Conservation (phyloP, 92 coral and sea anemone species). For the Palythoa grandiflora region DNA sequence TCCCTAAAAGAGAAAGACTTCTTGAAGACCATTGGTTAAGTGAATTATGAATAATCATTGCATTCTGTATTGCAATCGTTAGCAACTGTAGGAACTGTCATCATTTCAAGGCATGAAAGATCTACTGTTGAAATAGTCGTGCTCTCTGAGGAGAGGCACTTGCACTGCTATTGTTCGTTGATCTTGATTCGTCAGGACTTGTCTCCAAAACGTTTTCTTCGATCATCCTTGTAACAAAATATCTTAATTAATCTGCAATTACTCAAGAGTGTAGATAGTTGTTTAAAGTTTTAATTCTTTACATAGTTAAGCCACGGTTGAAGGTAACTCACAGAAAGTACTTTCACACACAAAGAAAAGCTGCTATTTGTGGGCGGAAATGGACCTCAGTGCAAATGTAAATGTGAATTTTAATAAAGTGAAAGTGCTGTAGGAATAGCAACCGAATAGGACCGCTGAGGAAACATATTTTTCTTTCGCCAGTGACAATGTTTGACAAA, state of each 20-base stretch:
- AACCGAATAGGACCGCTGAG: not conserved
- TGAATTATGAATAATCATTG: too few species aligned
- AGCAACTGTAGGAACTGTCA: too few species aligned
- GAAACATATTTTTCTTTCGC: not conserved
- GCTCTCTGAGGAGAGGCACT: not conserved
- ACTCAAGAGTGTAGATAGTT: not conserved
- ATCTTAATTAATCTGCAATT: not conserved
- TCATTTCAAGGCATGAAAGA: conserved; percentile 3
- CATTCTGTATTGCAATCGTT: too few species aligned
- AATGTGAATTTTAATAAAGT: too few species aligned
- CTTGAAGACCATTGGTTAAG: too few species aligned
- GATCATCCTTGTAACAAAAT: not conserved
- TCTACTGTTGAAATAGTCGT: not conserved
- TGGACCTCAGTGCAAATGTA: too few species aligned
- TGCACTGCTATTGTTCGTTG: not conserved
- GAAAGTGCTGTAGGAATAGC: not conserved
- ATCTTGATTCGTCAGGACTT: not conserved
- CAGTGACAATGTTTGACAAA: not conserved
- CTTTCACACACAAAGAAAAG: not conserved
- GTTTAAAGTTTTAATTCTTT: not conserved
- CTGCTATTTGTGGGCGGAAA: not conserved
- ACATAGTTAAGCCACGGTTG: not conserved
- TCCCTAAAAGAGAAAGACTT: too few species aligned
- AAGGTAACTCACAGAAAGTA: not conserved
- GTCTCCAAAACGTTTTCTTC: not conserved